A percentile compares a stretch with the other conserved stretches of the same genome.
Conservation (phyloP, 2,797 vertebrate species). For the Morus bassanus region DNA sequence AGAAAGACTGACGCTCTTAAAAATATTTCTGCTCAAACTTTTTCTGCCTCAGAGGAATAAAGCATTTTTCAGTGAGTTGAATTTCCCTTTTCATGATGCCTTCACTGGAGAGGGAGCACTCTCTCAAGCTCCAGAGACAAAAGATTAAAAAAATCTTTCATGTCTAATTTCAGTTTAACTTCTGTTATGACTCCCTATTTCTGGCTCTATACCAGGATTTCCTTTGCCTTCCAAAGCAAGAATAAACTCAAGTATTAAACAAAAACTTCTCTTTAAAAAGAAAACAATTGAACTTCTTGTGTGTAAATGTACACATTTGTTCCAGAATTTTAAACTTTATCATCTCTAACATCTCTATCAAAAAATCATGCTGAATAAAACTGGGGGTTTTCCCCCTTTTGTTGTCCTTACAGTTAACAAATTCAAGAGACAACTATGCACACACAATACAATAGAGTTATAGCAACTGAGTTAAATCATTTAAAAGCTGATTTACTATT, state of each 20-base stretch:
- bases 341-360: not conserved
- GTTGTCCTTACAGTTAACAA: not conserved
- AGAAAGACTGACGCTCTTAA: not conserved
- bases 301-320: not conserved
- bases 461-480: not conserved
- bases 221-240: constrained; percentile 2
- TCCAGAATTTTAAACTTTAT: not conserved
- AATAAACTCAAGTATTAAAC: constrained; percentile 7
- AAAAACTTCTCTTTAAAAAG: not conserved
- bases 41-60: not conserved
- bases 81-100: not conserved
- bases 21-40: not conserved
- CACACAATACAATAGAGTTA: not conserved
- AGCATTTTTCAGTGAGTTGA: not conserved
- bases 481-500: not conserved
- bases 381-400: fast-evolving
- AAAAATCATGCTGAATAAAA: not conserved
- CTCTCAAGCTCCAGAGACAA: not conserved
- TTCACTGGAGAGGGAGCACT: not conserved
- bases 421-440: not conserved
- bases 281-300: not conserved
- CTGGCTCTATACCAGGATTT: not conserved
- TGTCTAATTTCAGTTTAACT: constrained; percentile 16
- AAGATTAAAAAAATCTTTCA: not conserved
- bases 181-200: not conserved